phyloP scores from a whole-genome alignment of 1,140 invertebrate species.

The Heliconius himera region DNA sequence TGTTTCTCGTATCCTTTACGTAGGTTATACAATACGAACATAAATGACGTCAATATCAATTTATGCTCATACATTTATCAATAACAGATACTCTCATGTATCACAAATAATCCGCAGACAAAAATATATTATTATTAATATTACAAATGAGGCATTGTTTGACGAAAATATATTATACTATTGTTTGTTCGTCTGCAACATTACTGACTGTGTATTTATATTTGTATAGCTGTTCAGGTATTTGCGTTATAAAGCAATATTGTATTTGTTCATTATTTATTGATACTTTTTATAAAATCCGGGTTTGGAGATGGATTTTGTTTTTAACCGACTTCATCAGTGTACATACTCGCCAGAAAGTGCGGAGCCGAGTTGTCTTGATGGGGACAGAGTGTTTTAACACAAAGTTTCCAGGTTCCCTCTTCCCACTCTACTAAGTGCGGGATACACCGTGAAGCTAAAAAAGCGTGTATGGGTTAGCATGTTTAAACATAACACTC shows the following conservation, averaged over 20 bases:
- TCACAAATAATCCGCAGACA: background rate
- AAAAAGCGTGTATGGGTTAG: too few relatives aligned
- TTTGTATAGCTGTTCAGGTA: background rate
- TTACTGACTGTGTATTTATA: background rate
- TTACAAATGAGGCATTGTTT: slow-evolving; percentile 2
- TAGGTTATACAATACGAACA: background rate
- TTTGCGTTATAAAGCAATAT: background rate
- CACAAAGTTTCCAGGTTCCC: too few relatives aligned
- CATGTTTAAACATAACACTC: too few relatives aligned
- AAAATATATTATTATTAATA: slow-evolving; percentile 10
- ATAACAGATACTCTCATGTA: background rate
- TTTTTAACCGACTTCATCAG: too few relatives aligned
- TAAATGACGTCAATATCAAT: slow-evolving; percentile 2
- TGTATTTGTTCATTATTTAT: background rate
- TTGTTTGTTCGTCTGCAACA: slow-evolving; percentile 1
- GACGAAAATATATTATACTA: background rate
- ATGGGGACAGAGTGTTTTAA: too few relatives aligned
- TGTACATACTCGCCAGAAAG: too few relatives aligned
- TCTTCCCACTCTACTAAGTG: too few relatives aligned
- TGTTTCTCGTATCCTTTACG: too few relatives aligned
- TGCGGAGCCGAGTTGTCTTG: too few relatives aligned
- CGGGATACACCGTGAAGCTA: too few relatives aligned
- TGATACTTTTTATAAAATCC: background rate
- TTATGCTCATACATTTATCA: background rate
- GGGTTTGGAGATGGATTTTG: too few relatives aligned